phyloP scores from a whole-genome alignment of 1,140 invertebrate genomes.

The Hermatobates lingyangjiaoensis region DNA sequence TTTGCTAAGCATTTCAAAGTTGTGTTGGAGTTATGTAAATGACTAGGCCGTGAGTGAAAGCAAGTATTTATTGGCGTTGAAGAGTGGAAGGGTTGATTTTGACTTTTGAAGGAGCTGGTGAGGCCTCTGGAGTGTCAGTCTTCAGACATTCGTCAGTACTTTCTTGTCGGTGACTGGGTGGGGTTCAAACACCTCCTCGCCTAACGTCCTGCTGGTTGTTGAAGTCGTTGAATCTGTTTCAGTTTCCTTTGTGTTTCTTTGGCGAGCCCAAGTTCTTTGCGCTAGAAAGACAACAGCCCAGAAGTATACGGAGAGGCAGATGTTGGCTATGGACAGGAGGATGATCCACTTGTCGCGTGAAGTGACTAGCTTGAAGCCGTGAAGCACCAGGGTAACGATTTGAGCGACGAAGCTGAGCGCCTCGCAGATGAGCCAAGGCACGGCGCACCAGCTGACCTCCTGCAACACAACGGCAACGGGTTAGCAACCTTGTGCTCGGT shows the following conservation, averaged over 20 bases:
- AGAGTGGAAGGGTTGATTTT: too few relatives aligned
- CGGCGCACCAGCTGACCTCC: slow-evolving; percentile 16
- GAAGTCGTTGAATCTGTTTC: slow-evolving; percentile 6
- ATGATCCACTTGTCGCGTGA: slow-evolving; percentile 13
- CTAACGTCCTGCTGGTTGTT: slow-evolving; percentile 7
- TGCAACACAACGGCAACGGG: too few relatives aligned
- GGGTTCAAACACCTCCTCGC: slow-evolving; percentile 3
- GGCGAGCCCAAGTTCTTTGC: slow-evolving; percentile 11
- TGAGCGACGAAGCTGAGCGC: slow-evolving; percentile 15
- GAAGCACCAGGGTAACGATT: slow-evolving; percentile 13
- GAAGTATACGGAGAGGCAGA: slow-evolving; percentile 15
- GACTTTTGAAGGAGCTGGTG: too few relatives aligned
- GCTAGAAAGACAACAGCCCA: slow-evolving; percentile 16
- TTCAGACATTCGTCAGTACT: too few relatives aligned
- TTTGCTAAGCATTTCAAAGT: too few relatives aligned
- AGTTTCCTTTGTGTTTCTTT: slow-evolving; percentile 12
- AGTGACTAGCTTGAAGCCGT: slow-evolving; percentile 8
- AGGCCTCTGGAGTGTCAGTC: too few relatives aligned
- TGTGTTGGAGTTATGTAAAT: too few relatives aligned
- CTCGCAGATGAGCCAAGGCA: slow-evolving; percentile 16
- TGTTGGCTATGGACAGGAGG: slow-evolving; percentile 12
- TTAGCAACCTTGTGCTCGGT: too few relatives aligned
- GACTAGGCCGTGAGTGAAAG: too few relatives aligned
- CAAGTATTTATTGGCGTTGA: too few relatives aligned
- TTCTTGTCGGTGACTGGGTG: too few relatives aligned